A percentile compares a stretch with the other conserved stretches of the same genome.
Conservation (phyloP, 1,140 invertebrate genomes). For the Cyclargus thomasi region DNA sequence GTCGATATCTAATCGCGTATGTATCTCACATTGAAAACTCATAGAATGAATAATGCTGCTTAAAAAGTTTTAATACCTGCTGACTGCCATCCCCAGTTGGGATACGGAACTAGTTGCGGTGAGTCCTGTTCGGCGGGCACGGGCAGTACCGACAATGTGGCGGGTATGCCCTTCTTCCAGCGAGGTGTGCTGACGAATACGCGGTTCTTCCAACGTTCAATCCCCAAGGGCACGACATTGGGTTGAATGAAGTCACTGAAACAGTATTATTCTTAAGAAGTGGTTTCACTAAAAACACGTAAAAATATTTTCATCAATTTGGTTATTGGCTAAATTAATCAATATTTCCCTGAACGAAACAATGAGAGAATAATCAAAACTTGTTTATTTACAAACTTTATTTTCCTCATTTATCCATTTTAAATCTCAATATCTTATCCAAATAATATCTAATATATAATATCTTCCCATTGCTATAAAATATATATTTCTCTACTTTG, state of each 20-base stretch:
- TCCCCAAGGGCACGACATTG: conserved; percentile 83
- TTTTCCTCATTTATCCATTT: not conserved
- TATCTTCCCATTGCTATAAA: not conserved
- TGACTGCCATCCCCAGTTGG: conserved; percentile 83
- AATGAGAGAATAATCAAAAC: not conserved
- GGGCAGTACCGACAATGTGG: conserved; percentile 77
- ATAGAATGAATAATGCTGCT: not conserved
- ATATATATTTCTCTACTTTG: not conserved
- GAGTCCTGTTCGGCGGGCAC: conserved; percentile 74
- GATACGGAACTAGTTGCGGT: conserved; percentile 82
- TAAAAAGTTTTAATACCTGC: conserved; percentile 37
- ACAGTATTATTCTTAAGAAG: conserved; percentile 15
- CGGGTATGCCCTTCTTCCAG: conserved; percentile 88
- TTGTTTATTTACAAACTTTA: not conserved
- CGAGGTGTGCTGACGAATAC: conserved; percentile 84
- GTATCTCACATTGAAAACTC: not conserved
- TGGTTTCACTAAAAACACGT: too few relatives aligned
- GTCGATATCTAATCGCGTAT: not conserved
- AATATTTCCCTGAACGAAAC: not conserved
- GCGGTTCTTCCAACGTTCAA: conserved; percentile 80
- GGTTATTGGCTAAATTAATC: not conserved
- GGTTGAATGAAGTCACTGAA: conserved; percentile 79
- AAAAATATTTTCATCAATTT: too few relatives aligned
- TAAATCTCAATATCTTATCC: not conserved
- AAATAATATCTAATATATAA: too few relatives aligned